These are phyloP conservation scores for Carettochelys insculpta DNA, from an alignment of 2,113 vertebrate species.

Conservation along the genomic window DNA sequence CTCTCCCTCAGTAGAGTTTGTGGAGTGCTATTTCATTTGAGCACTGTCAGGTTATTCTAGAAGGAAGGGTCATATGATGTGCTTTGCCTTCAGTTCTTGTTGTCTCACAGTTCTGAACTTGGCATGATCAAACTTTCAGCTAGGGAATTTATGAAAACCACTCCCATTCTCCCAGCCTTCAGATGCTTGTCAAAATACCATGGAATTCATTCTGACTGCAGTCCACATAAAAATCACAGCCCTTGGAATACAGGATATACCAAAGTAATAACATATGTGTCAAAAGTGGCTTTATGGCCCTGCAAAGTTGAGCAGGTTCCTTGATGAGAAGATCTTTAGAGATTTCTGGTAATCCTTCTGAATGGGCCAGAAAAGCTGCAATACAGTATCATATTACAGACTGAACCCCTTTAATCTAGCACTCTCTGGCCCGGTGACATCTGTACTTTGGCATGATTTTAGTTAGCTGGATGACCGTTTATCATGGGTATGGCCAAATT, in stretches of 20 bases:
- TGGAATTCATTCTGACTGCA: background rate
- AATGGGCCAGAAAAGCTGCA: background rate
- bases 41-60: background rate
- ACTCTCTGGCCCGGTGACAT: too few species aligned
- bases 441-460: too few species aligned
- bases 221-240: background rate
- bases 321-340: background rate
- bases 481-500: too few species aligned
- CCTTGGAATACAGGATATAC: background rate
- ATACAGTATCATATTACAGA: background rate
- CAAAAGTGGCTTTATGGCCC: background rate
- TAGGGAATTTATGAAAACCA: background rate
- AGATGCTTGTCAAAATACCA: background rate
- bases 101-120: background rate
- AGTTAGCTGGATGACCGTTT: too few species aligned
- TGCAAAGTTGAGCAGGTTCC: background rate
- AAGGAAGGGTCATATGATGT: background rate
- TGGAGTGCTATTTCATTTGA: background rate
- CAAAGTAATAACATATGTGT: background rate
- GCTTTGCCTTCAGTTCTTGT: background rate
- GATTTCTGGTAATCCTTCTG: background rate
- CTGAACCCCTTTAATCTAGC: too few species aligned
- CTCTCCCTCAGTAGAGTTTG: background rate
- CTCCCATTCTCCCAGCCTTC: background rate
- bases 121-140: background rate